Evolutionary conservation across 2,888 invertebrate species (phyloP), one percentile per base, ranked within the genome.

Genomic region (Morinoia aosen): DNA sequence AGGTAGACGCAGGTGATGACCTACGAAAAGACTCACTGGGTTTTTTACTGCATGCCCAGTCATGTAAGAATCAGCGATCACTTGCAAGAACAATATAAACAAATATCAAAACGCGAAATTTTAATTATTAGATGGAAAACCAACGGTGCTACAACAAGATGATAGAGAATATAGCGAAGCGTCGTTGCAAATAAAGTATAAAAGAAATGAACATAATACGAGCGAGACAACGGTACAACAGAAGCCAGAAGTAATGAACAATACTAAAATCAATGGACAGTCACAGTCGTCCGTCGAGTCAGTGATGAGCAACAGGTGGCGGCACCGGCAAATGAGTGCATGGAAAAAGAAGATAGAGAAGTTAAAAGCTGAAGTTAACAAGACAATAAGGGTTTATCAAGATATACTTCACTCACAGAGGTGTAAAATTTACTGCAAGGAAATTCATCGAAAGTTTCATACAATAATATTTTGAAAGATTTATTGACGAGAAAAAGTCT

Each of bases 271-370:
- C 8, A 76, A 76, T 25, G 76, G 25, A 76, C 25, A 16, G 25
- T 61, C 12, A 61, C 88, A 90, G 40, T 90, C 90, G 48, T 90
- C 48, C 14, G 48, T 90, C 16, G 64, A 39, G 90, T 90, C 90
- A 90, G 48, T 8, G 33, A 16, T 90, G 40, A 39, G 90, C 48
- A 90, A 90, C 39, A 39, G 90, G 40, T 39, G 48, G 39, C 90
- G 19, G 90, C 93, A 57, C 56, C 93, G 57, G 93, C 56, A 93
- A 56, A 93, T 93, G 93, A 57, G 93, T 58, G 93, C 93, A 93
- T 93, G 93, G 57, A 93, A 93, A 93, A 57, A 57, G 33, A 93
- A 93, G 57, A 93, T 48, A 93, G n/a, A 93, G 57, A 16, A 91
- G 39, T 33, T 40, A 90, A 33, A 76, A 25, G 19, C 25, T 76